These are phyloP conservation scores for Odontesthes bonariensis DNA, from an alignment of 2,113 vertebrate species.

Conservation along the genomic window DNA sequence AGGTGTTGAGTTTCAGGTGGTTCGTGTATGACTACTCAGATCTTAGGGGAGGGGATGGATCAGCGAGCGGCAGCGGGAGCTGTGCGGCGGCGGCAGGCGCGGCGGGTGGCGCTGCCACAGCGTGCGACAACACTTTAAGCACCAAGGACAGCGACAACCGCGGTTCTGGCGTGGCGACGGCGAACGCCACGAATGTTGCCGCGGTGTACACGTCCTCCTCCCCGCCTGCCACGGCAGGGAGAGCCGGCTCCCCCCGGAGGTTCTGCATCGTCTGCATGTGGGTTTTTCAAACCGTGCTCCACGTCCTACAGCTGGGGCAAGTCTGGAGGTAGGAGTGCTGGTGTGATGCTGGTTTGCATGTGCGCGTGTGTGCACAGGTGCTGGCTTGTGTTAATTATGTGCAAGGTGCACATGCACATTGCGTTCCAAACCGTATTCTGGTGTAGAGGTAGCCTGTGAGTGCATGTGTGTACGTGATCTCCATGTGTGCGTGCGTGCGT, in stretches of 20 bases:
- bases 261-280: constrained; percentile 93
- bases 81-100: constrained; percentile 74
- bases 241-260: constrained; percentile 63
- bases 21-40: constrained; percentile 91
- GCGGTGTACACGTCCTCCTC: constrained; percentile 57
- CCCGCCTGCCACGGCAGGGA: constrained; percentile 57
- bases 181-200: constrained; percentile 52
- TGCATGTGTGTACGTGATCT: constrained; percentile 1
- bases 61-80: constrained; percentile 64
- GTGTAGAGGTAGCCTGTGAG: background rate
- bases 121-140: constrained; percentile 70
- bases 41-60: constrained; percentile 69
- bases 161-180: constrained; percentile 65
- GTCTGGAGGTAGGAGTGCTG: constrained; percentile 90
- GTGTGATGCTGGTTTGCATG: constrained; percentile 1
- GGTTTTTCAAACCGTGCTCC: constrained; percentile 90
- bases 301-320: constrained; percentile 93
- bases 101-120: constrained; percentile 40
- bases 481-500: constrained; percentile 4
- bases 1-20: constrained; percentile 96
- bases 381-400: constrained; percentile 14
- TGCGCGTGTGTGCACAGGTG: constrained; percentile 10
- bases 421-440: constrained; percentile 3
- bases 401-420: constrained; percentile 24
- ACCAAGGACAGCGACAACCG: constrained; percentile 82